phyloP scores from a whole-genome alignment of 1,140 invertebrate genomes.

The Hyphantria cunea region DNA sequence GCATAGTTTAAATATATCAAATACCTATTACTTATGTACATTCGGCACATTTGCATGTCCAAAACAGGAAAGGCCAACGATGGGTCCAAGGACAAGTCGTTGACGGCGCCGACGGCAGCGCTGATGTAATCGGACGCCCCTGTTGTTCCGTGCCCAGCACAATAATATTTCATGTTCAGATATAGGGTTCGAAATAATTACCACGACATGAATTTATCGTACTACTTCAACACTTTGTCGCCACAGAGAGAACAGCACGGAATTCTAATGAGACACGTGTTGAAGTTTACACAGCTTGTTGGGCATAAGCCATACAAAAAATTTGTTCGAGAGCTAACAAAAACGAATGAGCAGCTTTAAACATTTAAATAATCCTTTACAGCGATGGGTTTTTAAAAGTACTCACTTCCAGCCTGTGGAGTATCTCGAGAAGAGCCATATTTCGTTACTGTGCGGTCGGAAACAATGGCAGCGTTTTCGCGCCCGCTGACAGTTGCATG shows the following conservation, averaged over 20 bases:
- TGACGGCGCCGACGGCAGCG: slow-evolving; percentile 36
- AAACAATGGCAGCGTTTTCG: slow-evolving; percentile 96
- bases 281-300: slow-evolving; percentile 53
- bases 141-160: slow-evolving; percentile 39
- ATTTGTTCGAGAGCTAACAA: slow-evolving; percentile 38
- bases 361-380: slow-evolving; percentile 37
- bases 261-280: slow-evolving; percentile 57
- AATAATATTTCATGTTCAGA: slow-evolving; percentile 69
- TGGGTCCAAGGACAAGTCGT: slow-evolving; percentile 41
- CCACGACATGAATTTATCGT: slow-evolving; percentile 58
- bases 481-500: slow-evolving; percentile 93
- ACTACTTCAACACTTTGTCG: slow-evolving; percentile 37
- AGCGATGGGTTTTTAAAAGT: slow-evolving; percentile 33
- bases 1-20: slow-evolving; percentile 56
- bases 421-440: slow-evolving; percentile 99
- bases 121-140: slow-evolving; percentile 65
- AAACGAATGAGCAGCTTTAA: slow-evolving; percentile 39
- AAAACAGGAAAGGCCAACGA: slow-evolving; percentile 50
- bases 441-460: slow-evolving; percentile 93
- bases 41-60: slow-evolving; percentile 74
- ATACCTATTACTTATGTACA: slow-evolving; percentile 48
- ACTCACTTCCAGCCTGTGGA: slow-evolving; percentile 97
- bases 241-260: slow-evolving; percentile 28
- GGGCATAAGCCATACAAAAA: slow-evolving; percentile 37
- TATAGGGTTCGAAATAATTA: slow-evolving; percentile 51